A percentile compares a stretch with the other conserved stretches of the same genome.
Conservation (phyloP, 2,113 vertebrate species). For the Castor canadensis region DNA sequence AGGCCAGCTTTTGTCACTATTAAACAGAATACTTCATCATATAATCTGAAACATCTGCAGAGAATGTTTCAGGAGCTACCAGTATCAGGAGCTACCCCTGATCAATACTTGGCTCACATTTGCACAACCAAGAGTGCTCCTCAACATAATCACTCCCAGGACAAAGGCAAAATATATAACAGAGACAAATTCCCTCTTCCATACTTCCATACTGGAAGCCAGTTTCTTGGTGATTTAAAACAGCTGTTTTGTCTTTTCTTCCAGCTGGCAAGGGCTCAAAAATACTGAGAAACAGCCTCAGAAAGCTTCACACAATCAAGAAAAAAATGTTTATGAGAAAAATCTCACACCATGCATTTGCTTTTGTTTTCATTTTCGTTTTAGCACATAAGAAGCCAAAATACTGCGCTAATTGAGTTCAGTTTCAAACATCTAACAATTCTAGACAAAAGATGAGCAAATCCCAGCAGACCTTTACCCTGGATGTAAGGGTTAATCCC, state of each 20-base stretch:
- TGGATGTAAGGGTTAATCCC: not conserved
- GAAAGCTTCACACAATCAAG: constrained; percentile 33
- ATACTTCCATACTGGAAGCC: not conserved
- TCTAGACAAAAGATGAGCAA: not conserved
- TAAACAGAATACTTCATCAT: not conserved
- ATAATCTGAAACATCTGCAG: not conserved
- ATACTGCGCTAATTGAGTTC: not conserved
- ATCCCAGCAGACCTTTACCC: not conserved
- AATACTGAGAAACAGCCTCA: not conserved
- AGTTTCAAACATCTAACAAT: not conserved
- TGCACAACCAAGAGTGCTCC: not conserved
- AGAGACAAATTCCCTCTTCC: constrained; percentile 1
- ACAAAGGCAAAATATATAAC: constrained; percentile 5
- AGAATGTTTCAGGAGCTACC: no score
- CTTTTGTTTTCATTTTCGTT: constrained; percentile 28
- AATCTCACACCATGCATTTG: not conserved
- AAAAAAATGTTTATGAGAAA: constrained; percentile 45
- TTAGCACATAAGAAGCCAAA: not conserved
- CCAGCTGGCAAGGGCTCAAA: constrained; percentile 37
- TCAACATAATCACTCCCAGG: not conserved
- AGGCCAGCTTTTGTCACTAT: not conserved
- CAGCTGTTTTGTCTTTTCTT: constrained; percentile 24
- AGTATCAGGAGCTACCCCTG: not conserved
- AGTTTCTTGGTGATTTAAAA: constrained; percentile 19
- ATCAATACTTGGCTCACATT: not conserved